Base-by-base conservation (phyloP, 2,797 vertebrate genomes). In the Spea hammondii region DNA sequence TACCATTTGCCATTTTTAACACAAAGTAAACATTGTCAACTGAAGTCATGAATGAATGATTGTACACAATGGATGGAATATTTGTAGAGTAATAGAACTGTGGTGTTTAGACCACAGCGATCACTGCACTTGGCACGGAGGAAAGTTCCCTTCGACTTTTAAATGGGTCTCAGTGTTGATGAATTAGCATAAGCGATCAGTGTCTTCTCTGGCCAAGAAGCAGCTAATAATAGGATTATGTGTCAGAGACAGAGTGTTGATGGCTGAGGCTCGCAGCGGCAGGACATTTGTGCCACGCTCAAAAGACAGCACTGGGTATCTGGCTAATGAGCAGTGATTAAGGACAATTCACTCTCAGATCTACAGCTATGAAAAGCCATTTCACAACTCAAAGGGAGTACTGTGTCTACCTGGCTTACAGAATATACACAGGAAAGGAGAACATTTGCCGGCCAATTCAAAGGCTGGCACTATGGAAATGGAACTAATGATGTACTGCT, bases 261-360 rank as follows among this genome's bases (percentile, higher is more conserved):
- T 49, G 60, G 14, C 69, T n/a, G 69, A 48, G 76, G 67, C 48
- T 32, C 14, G 48, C 49, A 72, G 62, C 13, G 49, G 49, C 67
- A 54, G 68, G 68, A 71, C 60, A 14, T 65, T 59, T 78, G 68
- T 71, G 68, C 76, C 59, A 32, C 60, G 50, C 69, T 78, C 68
- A 72, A 54, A 32, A 78, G 59, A 17, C 68, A 72, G 60, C 68
- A 72, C 70, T 72, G 59, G 76, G 76, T 71, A 60, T 65, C 76
- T 47, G 68, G 44, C 69, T 78, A 78, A 78, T 78, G 76, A 78
- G 76, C 76, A 57, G 9, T 12, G 69, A 51, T 72, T 65, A 65
- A 50, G 69, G 70, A 78, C 76, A 78, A 78, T 78, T 78, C 76
- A 7, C 49, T 64, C 76, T 71, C 69, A 78, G 57, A 71, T 78